These are phyloP conservation scores for Lepidocyrtoides sp. DNA, from an alignment of 2,888 invertebrate species.

Conservation along the genomic window DNA sequence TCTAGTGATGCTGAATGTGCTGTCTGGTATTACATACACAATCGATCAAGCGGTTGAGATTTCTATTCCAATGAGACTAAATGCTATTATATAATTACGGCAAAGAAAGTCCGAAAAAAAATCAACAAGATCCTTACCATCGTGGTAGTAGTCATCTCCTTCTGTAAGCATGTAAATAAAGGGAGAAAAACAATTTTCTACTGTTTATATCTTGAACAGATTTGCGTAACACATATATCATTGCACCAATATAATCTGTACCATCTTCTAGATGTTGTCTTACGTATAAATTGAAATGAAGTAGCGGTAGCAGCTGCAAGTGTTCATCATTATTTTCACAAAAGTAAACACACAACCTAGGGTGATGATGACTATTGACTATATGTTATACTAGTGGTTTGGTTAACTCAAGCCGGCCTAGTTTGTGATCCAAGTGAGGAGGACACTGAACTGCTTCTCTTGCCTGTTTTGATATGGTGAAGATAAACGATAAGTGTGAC, in stretches of 20 bases:
- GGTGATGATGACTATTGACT: slow-evolving; percentile 42
- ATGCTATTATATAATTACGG: too few relatives aligned
- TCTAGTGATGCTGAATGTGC: too few relatives aligned
- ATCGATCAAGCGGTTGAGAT: too few relatives aligned
- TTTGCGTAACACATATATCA: background rate
- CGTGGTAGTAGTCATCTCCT: too few relatives aligned
- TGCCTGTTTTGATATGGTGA: background rate
- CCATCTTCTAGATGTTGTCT: background rate
- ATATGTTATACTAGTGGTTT: slow-evolving; percentile 45
- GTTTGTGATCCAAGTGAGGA: slow-evolving; percentile 66
- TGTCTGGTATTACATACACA: too few relatives aligned
- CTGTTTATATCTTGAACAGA: background rate
- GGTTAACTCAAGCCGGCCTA: slow-evolving; percentile 76
- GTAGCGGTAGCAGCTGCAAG: slow-evolving; percentile 13
- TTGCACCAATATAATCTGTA: background rate
- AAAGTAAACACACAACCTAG: background rate
- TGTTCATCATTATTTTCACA: background rate
- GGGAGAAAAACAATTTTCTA: background rate
- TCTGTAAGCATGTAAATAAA: too few relatives aligned
- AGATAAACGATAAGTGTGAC: background rate
- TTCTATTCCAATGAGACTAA: too few relatives aligned
- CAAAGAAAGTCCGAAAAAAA: too few relatives aligned
- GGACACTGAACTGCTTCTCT: slow-evolving; percentile 77
- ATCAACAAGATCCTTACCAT: too few relatives aligned
- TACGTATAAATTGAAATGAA: background rate